Conservation (phyloP, 2,113 vertebrate species). For the Rhynchomys soricoides region DNA sequence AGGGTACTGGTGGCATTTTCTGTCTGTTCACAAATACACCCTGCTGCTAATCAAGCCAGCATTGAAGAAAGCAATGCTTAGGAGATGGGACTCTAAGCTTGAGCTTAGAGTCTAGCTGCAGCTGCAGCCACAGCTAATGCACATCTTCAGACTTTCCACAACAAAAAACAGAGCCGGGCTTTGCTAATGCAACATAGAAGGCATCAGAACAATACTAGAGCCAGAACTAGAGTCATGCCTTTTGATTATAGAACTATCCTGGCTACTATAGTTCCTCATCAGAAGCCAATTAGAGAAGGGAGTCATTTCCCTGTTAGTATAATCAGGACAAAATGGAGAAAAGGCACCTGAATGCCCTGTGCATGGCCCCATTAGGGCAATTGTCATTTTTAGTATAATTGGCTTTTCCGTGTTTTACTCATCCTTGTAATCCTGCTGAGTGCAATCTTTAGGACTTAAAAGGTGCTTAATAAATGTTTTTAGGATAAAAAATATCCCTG, state of each 20-base stretch:
- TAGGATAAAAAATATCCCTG: neutral
- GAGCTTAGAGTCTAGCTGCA: neutral
- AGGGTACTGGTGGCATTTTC: neutral
- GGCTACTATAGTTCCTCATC: conserved; percentile 30
- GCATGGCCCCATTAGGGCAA: neutral
- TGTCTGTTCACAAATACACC: neutral
- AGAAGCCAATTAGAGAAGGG: conserved; percentile 19
- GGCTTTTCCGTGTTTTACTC: neutral
- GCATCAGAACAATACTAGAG: neutral
- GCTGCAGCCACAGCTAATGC: neutral
- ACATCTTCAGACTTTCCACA: neutral
- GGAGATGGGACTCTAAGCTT: neutral
- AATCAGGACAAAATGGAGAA: conserved; percentile 45
- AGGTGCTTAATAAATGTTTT: conserved; percentile 4
- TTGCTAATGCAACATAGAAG: neutral
- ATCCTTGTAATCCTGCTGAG: neutral
- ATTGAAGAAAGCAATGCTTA: neutral
- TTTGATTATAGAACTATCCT: neutral
- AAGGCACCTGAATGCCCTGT: neutral
- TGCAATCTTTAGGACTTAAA: neutral
- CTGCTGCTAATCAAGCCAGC: neutral
- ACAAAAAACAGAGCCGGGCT: neutral
- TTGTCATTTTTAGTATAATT: conserved; percentile 38
- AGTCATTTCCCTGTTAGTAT: neutral
- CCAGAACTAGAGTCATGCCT: neutral